Base-by-base conservation (phyloP, 1,140 invertebrate species). In the Penaeus chinensis region DNA sequence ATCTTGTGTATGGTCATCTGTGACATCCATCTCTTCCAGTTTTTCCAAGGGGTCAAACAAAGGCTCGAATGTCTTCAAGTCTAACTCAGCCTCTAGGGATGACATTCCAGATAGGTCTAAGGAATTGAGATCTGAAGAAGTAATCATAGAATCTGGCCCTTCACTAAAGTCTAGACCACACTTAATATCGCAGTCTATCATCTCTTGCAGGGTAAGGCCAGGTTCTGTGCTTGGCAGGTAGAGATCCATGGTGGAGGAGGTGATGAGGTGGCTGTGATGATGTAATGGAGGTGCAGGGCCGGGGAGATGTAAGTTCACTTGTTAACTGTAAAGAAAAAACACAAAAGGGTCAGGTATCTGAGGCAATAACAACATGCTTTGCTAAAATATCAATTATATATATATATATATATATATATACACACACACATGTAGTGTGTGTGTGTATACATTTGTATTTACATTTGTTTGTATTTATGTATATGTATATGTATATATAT, bases 151-250 rank as follows among this genome's bases (percentile, higher is more conserved):
- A 74, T 89, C 83, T 54, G 80, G 94, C 79, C 95, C 95, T 69
- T 96, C 94, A 71, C 96, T 94, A 81, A 94, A 95, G 66, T 96
- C 96, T 89, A 96, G 95, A 91, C 96, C 96, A 78, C 94, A 95
- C 90, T 96, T 96, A 54, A 96, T 96, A 91, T 96, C 96, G 91
- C 96, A 95, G 78, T 95, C 96, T 86, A 96, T 93, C 95, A 97
- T 96, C 89, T 95, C 94, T 91, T 92, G 91, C 7, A 92, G 86
- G 66, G 91, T 90, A 71, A 91, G 84, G 71, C 87, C 82, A 65
- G 91, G 82, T 86, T 87, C 90, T 88, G 90, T 90, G 90, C 90
- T 88, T 89, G 91, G 89, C 87, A 91, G 89, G 47, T 88, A 90
- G 80, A 87, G 87, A 37, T 87, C 89, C 84, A 84, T 89, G 62